These are phyloP conservation scores for Drosophila tristis DNA, from an alignment of 1,140 invertebrate species.

Conservation along the genomic window DNA sequence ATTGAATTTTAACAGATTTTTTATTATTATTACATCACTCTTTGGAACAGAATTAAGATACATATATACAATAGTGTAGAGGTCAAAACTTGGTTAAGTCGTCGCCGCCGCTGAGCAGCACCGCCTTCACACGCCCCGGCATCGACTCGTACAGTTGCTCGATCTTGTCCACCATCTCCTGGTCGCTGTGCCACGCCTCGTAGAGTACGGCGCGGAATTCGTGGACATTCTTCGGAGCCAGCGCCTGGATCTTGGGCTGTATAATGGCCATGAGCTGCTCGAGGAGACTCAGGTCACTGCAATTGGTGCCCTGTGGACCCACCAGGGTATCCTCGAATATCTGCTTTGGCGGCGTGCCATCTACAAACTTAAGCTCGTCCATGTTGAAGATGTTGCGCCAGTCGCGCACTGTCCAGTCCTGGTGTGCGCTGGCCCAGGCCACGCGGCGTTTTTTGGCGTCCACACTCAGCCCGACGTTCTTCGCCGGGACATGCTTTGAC, in stretches of 20 bases:
- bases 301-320: slow-evolving; percentile 43
- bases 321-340: slow-evolving; percentile 61
- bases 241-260: slow-evolving; percentile 49
- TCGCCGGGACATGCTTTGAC: slow-evolving; percentile 3
- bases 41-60: too few species aligned
- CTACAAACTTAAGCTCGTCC: slow-evolving; percentile 53
- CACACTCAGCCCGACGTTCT: slow-evolving; percentile 11
- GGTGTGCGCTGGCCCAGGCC: slow-evolving; percentile 58
- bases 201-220: slow-evolving; percentile 60
- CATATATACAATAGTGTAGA: too few species aligned
- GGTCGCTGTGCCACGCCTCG: slow-evolving; percentile 67
- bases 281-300: slow-evolving; percentile 59
- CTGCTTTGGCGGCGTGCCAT: slow-evolving; percentile 36
- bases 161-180: slow-evolving; percentile 59
- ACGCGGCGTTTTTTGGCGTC: slow-evolving; percentile 25
- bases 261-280: slow-evolving; percentile 67
- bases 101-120: slow-evolving; percentile 51
- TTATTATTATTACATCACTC: slow-evolving; percentile 1
- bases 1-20: slow-evolving; percentile 5
- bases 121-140: slow-evolving; percentile 54
- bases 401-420: slow-evolving; percentile 61
- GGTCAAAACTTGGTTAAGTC: slow-evolving; percentile 33
- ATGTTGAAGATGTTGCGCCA: slow-evolving; percentile 75
- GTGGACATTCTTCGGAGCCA: slow-evolving; percentile 50
- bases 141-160: slow-evolving; percentile 62